Evolutionary conservation across 2,888 invertebrate species (phyloP), one percentile per base, ranked within the genome.

Genomic region (Hemicrepidius hirtus): DNA sequence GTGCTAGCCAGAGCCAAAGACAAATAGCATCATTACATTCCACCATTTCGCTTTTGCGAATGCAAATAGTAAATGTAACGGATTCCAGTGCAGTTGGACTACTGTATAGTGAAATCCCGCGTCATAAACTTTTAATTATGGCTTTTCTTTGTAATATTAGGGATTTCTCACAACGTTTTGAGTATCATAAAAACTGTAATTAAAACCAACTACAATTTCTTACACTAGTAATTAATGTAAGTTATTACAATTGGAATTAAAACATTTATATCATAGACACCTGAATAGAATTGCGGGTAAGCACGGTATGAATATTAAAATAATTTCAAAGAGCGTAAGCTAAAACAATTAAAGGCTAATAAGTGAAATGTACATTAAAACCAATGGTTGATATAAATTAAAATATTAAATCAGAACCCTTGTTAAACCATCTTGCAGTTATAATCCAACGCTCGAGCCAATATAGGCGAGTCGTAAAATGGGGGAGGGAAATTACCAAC

Each of bases 1-100:
- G 69, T 68, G 53, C 55, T 64, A 68, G 68, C 72, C 68, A 63
- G 44, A 60, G 65, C 68, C 41, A 44, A 68, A 68, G 73, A 73
- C 65, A 53, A 65, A 73, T 73, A 53, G 73, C 65, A 64, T 68
- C 68, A 59, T 73, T 73, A 73, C 73, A 68, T 67, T 68, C 59
- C 24, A 28, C 68, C 67, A 72, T 46, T 60, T 64, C 67, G 20
- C 13, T 41, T 55, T 50, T 63, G 46, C 37, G 21, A 63, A 57
- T 68, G 53, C 41, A 55, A 28, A 65, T 37, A 12, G 40, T 9
- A 6, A 24, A 1, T 1, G 18, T 49, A 12, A 21, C 21, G 6
- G 12, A 53, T 53, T 6, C 21, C 9, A 65, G 18, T 13, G 40
- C n/a, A 9, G 5, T n/a, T 32, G 49, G 49, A 13, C 53, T 7